Evolutionary conservation across 2,797 vertebrate species (phyloP), one percentile per base, ranked within the genome.

Genomic region (Nyctalus aviator): DNA sequence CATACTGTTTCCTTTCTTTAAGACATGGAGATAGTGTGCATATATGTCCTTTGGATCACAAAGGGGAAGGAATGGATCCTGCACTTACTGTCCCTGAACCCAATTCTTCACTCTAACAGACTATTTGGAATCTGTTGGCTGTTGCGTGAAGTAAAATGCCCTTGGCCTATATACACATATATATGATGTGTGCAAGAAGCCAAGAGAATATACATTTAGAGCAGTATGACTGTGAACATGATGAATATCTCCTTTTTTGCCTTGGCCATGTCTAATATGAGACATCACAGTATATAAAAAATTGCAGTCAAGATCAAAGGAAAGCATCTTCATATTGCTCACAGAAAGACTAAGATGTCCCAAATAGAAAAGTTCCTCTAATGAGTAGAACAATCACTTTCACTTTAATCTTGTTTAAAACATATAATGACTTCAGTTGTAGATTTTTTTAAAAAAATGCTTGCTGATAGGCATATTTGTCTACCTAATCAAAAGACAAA

Each of bases 61-160:
- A 14, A 82, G 69, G 27, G 7, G 17, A 94, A 94, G 21, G 21
- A 72, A 72, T 1, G 8, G 0, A 62, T 32, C 35, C 6, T 35
- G 2, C 5, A 23, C 2, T 1, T 8, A 75, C 3, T 66, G 53
- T 68, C n/a, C 6, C 17, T 17, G 83, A 21, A 21, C 2, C 2
- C 32, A 90, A 3, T 44, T 88, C 35, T 68, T 89, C n/a, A 46
- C 48, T 78, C 25, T 72, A 94, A 84, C 73, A 92, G 27, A 12
- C 35, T 62, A 78, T 4, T 25, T 44, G 64, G 8, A 64, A 57
- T 53, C 59, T 46, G 13, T 79, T 41, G 37, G 8, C 25, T 81
- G 35, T 37, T 89, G 53, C 7, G 20, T 79, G 44, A 71, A 89
- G 50, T 27, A 91, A 73, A 88, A 64, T n/a, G 25, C 1, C 17